Conservation (phyloP, 2,888 invertebrate species). For the Nemoura dubitans region DNA sequence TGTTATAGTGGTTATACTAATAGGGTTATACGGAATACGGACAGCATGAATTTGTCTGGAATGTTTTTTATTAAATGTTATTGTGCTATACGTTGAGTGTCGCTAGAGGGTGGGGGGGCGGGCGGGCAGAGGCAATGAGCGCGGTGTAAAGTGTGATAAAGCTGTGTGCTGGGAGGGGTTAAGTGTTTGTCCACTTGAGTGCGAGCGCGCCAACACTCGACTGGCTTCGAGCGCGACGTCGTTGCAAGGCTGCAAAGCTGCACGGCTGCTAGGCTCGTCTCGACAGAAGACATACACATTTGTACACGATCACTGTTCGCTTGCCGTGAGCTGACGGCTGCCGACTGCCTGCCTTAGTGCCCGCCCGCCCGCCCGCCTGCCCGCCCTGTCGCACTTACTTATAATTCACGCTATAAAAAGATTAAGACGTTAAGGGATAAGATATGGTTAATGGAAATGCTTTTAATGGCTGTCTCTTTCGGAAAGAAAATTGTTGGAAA, state of each 20-base stretch:
- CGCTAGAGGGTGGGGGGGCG: not conserved
- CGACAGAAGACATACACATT: not conserved
- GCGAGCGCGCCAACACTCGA: slow-evolving; percentile 33
- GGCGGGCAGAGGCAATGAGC: not conserved
- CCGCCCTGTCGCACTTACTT: not conserved
- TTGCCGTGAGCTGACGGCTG: not conserved
- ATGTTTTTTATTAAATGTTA: slow-evolving; percentile 12
- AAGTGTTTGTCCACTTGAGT: slow-evolving; percentile 42
- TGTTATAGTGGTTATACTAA: slow-evolving; percentile 18
- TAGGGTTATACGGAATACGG: slow-evolving; percentile 8
- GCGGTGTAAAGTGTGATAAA: slow-evolving; percentile 39
- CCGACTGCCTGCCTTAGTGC: not conserved
- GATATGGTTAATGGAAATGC: slow-evolving; percentile 4
- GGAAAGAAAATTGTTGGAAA: not conserved
- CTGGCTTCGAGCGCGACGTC: not conserved
- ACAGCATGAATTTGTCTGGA: slow-evolving; percentile 19
- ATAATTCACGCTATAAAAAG: slow-evolving; percentile 7
- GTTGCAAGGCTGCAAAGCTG: not conserved
- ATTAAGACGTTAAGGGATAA: slow-evolving; percentile 4
- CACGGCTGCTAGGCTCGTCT: not conserved
- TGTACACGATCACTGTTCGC: not conserved
- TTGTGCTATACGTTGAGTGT: not conserved
- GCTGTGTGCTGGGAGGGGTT: slow-evolving; percentile 28
- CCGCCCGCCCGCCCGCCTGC: too few relatives aligned
- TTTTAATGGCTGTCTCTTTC: slow-evolving; percentile 5